A percentile compares a stretch with the other conserved stretches of the same genome.
These are phyloP conservation scores for Synanceia verrucosa DNA, from an alignment of 2,797 vertebrate species.

Conservation along the genomic window DNA sequence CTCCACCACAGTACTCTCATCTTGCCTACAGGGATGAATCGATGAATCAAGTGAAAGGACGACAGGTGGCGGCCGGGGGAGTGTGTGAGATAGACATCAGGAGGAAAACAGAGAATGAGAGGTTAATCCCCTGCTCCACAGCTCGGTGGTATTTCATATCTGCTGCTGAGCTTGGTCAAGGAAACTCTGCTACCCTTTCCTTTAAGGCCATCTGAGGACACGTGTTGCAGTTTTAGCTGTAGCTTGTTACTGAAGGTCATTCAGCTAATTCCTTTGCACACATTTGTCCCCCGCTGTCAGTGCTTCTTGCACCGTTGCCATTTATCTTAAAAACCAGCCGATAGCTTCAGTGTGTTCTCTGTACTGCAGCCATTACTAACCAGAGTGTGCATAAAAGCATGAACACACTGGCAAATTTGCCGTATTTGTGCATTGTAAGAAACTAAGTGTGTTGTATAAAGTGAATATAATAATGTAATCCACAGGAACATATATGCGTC, in stretches of 20 bases:
- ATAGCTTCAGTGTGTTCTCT: neutral
- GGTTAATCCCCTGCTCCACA: constrained; percentile 55
- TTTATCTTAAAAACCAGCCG: constrained; percentile 35
- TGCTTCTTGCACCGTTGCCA: constrained; percentile 1
- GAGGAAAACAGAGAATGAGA: constrained; percentile 48
- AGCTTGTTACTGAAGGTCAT: constrained; percentile 44
- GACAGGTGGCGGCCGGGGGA: constrained; percentile 27
- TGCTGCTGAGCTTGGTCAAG: constrained; percentile 18
- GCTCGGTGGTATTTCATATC: constrained; percentile 52
- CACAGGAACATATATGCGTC: neutral
- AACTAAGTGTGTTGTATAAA: no score
- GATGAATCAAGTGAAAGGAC: constrained; percentile 70
- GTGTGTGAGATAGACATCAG: constrained; percentile 44
- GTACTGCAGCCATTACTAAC: neutral
- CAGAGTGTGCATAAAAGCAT: neutral
- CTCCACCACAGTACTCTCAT: constrained; percentile 46
- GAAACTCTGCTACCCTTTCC: constrained; percentile 18
- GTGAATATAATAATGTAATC: neutral
- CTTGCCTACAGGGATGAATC: constrained; percentile 65
- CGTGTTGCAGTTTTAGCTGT: constrained; percentile 5
- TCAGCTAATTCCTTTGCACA: constrained; percentile 38
- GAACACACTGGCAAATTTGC: no score
- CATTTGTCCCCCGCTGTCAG: constrained; percentile 28
- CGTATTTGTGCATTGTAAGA: neutral
- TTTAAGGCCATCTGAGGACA: constrained; percentile 33